Conservation (phyloP, 2,113 vertebrate species). For the Myrmecophaga tridactyla region DNA sequence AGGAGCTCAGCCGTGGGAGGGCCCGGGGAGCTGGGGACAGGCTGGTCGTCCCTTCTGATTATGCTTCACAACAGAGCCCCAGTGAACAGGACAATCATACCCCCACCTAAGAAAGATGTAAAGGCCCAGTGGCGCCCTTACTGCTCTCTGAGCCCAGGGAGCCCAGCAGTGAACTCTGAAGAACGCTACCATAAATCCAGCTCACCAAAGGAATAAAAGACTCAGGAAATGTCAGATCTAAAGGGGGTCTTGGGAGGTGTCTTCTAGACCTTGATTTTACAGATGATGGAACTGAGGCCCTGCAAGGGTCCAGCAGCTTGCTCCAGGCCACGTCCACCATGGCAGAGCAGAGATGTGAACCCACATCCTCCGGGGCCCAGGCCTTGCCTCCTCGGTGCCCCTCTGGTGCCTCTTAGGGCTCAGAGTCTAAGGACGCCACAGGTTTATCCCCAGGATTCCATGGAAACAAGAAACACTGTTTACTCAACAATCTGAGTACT, state of each 20-base stretch:
- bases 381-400: not conserved
- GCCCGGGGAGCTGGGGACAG: not conserved
- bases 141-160: not conserved
- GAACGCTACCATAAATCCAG: not conserved
- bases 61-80: constrained; percentile 21
- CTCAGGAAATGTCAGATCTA: not conserved
- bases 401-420: not conserved
- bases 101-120: not conserved
- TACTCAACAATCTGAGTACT: not conserved
- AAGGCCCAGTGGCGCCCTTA: not conserved
- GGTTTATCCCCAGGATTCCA: rapidly evolving
- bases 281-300: not conserved
- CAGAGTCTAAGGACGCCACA: rapidly evolving
- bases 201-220: no score
- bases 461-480: not conserved
- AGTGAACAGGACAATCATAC: not conserved
- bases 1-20: not conserved
- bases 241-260: not conserved
- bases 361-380: not conserved
- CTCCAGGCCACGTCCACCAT: rapidly evolving
- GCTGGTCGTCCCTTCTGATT: constrained; percentile 45
- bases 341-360: no score
- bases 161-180: not conserved
- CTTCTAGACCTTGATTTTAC: not conserved
- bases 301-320: rapidly evolving